Evolutionary conservation across 2,888 invertebrate species (phyloP), one percentile per base, ranked within the genome.

Genomic region (Cheilosia impressa): DNA sequence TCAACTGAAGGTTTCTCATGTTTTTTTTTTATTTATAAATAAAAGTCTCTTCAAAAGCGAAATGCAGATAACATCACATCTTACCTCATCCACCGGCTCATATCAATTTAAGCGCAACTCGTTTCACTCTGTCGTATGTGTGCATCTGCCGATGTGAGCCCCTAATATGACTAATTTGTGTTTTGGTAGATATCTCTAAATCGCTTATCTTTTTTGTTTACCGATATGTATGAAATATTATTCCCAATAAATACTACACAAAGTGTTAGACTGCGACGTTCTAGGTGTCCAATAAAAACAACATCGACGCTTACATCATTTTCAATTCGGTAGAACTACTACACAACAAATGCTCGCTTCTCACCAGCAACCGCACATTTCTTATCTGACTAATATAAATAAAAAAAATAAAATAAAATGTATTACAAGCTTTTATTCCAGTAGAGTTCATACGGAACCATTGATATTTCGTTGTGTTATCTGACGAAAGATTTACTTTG

Each of bases 281-380:
- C 58, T 50, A 13, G 24, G 24, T 45, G 24, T 53, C 13, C 9
- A 17, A 13, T 38, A 57, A 53, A 63, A 47, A 43, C 9, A 41
- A 24, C 63, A 45, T 60, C 58, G 24, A 19, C 50, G 78, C 63
- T 78, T 78, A 78, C 78, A 78, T 78, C 78, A 78, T 71, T 69
- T 53, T 63, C 24, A 10, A 24, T 52, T 31, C 38, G n/a, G 15
- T 19, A 52, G 63, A 63, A 78, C 63, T 31, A 17, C 31, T 60
- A 38, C 43, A 53, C 63, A 78, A 57, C 63, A 69, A 63, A 53
- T 69, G 55, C 2, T 24, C 10, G 15, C 34, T 47, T 41, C 38
- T 34, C 45, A 27, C 2, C 27, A 50, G 52, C 19, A 60, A 34
- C 38, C 69, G 34, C 63, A 71, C 63, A 63, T 62, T 69, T 63